Evolutionary conservation across 2,888 invertebrate genomes (phyloP), one percentile per base, ranked within the genome.

Genomic region (Eucriotettix oculatus): DNA sequence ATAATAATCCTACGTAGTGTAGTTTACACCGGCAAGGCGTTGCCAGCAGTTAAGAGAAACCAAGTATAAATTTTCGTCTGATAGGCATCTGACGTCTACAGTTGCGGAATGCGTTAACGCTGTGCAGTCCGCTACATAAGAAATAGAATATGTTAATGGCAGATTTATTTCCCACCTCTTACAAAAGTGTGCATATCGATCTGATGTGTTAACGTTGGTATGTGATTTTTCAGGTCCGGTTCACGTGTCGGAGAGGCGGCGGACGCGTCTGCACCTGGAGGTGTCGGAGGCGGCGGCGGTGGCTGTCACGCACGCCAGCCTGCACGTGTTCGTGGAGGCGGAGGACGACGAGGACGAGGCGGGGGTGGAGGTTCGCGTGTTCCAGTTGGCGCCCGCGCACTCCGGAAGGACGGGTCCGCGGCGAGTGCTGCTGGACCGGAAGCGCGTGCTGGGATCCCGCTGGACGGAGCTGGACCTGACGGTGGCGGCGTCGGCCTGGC

Each of bases 401-500:
- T 2, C 53, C 9, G 54, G 42, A 16, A 56, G 11, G 61, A 66
- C 78, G 43, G 74, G 75, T 56, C 67, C 70, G 0, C 70, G 72
- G 42, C 71, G n/a, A 16, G 48, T 48, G 48, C 68, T 76, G 16
- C 65, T 78, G 56, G 69, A 71, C 42, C 71, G 73, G 59, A 68
- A 69, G 58, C 69, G 71, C 57, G 62, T 66, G 60, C 64, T 68
- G 54, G 68, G 70, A 52, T 74, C 78, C 3, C 78, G 79, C 64
- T 83, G 83, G 83, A 71, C 80, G 53, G 81, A 83, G 60, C 74
- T 83, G 60, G 83, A 84, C 68, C 74, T 81, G 5, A 79, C 79
- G 11, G 72, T 73, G 65, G 78, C 78, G 0, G 75, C 78, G 57
- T 69, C 70, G 60, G 69, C 70, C 58, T 80, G 81, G 79, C 59